These are phyloP conservation scores for Brevimyrus niger DNA, from an alignment of 2,113 vertebrate genomes.

Conservation along the genomic window DNA sequence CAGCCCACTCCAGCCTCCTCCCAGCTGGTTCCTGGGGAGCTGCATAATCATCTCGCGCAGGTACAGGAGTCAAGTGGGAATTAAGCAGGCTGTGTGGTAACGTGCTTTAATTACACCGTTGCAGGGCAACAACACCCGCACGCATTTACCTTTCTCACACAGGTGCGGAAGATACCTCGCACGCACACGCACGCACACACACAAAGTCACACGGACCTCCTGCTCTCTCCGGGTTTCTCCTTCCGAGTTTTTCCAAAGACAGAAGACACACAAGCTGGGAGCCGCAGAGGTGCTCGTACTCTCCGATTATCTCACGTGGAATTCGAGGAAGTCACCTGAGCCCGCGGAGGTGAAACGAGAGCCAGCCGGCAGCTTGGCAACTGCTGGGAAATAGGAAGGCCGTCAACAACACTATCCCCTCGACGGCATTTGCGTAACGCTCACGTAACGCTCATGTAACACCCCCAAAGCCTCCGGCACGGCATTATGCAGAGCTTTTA, in stretches of 20 bases:
- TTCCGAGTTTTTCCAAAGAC: background rate
- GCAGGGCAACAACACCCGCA: slow-evolving; percentile 64
- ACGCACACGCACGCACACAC: background rate
- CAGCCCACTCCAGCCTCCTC: slow-evolving; percentile 29
- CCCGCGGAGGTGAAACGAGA: slow-evolving; percentile 33
- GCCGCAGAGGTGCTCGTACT: slow-evolving; percentile 16
- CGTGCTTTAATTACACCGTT: slow-evolving; percentile 66
- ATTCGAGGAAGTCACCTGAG: slow-evolving; percentile 16
- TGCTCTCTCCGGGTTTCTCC: background rate
- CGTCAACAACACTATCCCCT: slow-evolving; percentile 16
- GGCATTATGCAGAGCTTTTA: slow-evolving; percentile 24
- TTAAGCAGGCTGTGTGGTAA: slow-evolving; percentile 71
- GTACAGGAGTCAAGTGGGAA: slow-evolving; percentile 67
- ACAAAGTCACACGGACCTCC: background rate
- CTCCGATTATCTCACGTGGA: slow-evolving; percentile 35
- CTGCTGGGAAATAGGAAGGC: slow-evolving; percentile 20
- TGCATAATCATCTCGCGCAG: slow-evolving; percentile 74
- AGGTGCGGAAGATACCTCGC: slow-evolving; percentile 24
- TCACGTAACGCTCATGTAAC: slow-evolving; percentile 27
- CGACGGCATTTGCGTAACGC: background rate
- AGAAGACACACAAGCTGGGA: background rate
- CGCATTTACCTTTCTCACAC: slow-evolving; percentile 41
- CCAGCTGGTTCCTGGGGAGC: slow-evolving; percentile 37
- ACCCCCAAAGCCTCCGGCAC: slow-evolving; percentile 8
- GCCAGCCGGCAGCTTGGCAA: slow-evolving; percentile 23